Evolutionary conservation across 2,113 vertebrate genomes (phyloP).

Genomic region (Callocephalon fimbriatum): DNA sequence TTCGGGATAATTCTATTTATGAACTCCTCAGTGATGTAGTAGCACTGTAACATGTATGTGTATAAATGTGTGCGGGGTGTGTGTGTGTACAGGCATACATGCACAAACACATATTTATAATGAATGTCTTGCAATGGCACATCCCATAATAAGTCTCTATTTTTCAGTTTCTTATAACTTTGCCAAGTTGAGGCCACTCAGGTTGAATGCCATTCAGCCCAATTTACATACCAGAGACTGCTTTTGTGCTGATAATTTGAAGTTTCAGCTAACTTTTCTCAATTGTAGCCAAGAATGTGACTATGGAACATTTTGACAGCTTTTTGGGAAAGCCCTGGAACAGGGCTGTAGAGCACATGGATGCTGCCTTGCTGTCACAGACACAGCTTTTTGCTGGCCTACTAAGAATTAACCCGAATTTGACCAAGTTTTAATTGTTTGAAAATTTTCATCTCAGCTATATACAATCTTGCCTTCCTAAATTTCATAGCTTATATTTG

Average conservation of each 20-base stretch:
- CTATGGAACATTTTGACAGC: neutral
- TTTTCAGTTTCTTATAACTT: neutral
- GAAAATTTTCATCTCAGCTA: neutral
- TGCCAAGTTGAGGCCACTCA: neutral
- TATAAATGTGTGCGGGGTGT: neutral
- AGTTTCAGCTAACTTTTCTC: neutral
- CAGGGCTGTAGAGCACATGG: neutral
- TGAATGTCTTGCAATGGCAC: neutral
- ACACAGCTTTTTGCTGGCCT: neutral
- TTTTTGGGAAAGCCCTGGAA: neutral
- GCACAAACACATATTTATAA: neutral
- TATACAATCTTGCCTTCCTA: neutral
- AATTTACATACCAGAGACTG: neutral
- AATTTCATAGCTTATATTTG: neutral
- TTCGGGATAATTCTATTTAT: neutral
- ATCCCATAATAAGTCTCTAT: neutral
- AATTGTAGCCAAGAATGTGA: neutral
- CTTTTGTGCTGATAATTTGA: neutral
- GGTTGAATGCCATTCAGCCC: neutral
- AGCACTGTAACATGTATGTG: neutral
- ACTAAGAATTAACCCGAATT: neutral
- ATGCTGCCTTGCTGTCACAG: neutral
- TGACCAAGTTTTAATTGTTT: neutral
- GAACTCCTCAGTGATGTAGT: neutral
- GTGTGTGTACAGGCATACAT: neutral